These are phyloP conservation scores for Prionchulus punctatus DNA, from an alignment of 2,888 invertebrate genomes.

Conservation along the genomic window DNA sequence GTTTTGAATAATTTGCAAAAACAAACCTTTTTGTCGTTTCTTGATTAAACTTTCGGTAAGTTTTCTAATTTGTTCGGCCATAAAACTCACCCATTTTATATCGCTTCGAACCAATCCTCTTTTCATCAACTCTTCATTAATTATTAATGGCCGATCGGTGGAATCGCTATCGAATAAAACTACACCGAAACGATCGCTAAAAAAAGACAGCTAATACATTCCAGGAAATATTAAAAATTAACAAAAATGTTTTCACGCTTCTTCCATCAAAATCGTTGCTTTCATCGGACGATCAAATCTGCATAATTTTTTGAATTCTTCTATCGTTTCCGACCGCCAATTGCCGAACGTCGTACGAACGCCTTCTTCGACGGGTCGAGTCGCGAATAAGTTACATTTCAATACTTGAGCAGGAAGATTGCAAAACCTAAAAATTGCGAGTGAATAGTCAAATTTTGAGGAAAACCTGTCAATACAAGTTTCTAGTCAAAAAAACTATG, in stretches of 20 bases:
- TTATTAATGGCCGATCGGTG: not conserved
- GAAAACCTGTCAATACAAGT: not conserved
- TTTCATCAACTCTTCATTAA: not conserved
- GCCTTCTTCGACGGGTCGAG: not conserved
- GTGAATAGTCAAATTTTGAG: no score
- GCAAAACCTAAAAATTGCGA: not conserved
- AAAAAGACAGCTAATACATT: not conserved
- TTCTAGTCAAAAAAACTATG: not conserved
- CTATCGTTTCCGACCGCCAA: not conserved
- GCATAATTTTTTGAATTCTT: not conserved
- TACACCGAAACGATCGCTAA: not conserved
- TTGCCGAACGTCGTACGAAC: not conserved
- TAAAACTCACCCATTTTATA: not conserved
- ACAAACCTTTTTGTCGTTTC: no score
- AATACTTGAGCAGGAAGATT: not conserved
- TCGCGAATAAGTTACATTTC: not conserved
- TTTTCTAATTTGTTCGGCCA: no score
- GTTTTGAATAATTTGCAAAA: no score
- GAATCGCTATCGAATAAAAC: not conserved
- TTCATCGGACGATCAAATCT: not conserved
- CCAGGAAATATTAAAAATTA: not conserved
- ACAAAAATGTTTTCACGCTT: not conserved
- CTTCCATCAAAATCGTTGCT: not conserved
- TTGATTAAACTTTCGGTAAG: no score
- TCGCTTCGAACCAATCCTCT: not conserved